These are phyloP conservation scores for Colostygia pectinataria DNA, from an alignment of 2,888 invertebrate species.

Conservation along the genomic window DNA sequence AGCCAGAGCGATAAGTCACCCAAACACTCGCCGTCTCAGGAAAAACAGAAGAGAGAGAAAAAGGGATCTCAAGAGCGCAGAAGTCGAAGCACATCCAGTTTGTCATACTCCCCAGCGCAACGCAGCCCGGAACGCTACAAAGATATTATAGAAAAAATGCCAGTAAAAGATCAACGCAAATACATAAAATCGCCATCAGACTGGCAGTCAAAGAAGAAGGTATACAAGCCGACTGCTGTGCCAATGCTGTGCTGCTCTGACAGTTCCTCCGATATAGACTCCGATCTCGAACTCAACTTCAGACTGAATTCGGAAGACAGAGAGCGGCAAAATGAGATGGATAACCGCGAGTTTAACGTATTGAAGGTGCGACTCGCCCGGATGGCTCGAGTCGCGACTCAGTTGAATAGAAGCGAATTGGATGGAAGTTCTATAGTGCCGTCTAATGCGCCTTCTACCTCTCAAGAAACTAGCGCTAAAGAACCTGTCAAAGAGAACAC, in stretches of 20 bases:
- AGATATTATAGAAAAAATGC: conserved; percentile 84
- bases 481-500: conserved; percentile 2
- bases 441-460: background rate
- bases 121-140: conserved; percentile 87
- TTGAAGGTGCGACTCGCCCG: conserved; percentile 86
- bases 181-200: conserved; percentile 74
- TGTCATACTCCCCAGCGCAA: conserved; percentile 87
- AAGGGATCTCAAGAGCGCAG: conserved; percentile 55
- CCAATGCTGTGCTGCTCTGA: conserved; percentile 79
- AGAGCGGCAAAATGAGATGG: conserved; percentile 81
- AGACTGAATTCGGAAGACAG: conserved; percentile 78
- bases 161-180: conserved; percentile 81
- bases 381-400: conserved; percentile 58
- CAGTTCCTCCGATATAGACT: conserved; percentile 71
- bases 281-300: conserved; percentile 57
- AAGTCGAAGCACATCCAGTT: conserved; percentile 79
- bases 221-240: conserved; percentile 48
- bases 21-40: conserved; percentile 46
- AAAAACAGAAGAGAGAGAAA: conserved; percentile 42
- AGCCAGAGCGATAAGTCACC: conserved; percentile 48
- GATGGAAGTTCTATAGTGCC: background rate
- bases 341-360: conserved; percentile 85
- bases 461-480: conserved; percentile 1
- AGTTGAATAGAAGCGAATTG: background rate
- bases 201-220: conserved; percentile 59